A percentile compares a stretch with the other conserved stretches of the same genome.
Evolutionary conservation across 2,888 invertebrate species (phyloP).

Genomic region (Camponotus fellah): DNA sequence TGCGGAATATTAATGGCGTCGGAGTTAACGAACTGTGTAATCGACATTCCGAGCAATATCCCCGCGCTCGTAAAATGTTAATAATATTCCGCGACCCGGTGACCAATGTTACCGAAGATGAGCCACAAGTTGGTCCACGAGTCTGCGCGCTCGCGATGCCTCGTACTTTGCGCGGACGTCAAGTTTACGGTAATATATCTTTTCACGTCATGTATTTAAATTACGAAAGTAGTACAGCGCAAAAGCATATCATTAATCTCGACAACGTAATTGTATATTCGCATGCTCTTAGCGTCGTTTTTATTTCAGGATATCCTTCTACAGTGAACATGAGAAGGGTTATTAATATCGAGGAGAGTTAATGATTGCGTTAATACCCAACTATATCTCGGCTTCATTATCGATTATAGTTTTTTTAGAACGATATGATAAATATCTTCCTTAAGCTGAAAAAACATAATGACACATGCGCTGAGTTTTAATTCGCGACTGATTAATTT

Average conservation of each 20-base stretch:
- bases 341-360: background rate
- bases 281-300: slow-evolving; percentile 3
- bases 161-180: background rate
- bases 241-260: slow-evolving; percentile 12
- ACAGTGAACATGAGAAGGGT: background rate
- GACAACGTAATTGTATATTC: slow-evolving; percentile 18
- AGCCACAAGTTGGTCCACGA: background rate
- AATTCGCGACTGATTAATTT: slow-evolving; percentile 11
- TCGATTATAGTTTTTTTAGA: background rate
- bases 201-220: slow-evolving; percentile 10
- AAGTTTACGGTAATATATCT: slow-evolving; percentile 9
- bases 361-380: background rate
- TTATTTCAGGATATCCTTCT: slow-evolving; percentile 8
- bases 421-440: background rate
- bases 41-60: slow-evolving; percentile 70
- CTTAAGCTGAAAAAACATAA: background rate
- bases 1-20: slow-evolving; percentile 70
- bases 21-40: slow-evolving; percentile 74
- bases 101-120: slow-evolving; percentile 58
- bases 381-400: background rate
- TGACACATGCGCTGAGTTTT: background rate
- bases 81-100: slow-evolving; percentile 52
- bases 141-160: background rate
- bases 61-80: slow-evolving; percentile 67
- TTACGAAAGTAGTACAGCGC: background rate